phyloP scores from a whole-genome alignment of 1,140 invertebrate genomes.

The Octopus bimaculoides region DNA sequence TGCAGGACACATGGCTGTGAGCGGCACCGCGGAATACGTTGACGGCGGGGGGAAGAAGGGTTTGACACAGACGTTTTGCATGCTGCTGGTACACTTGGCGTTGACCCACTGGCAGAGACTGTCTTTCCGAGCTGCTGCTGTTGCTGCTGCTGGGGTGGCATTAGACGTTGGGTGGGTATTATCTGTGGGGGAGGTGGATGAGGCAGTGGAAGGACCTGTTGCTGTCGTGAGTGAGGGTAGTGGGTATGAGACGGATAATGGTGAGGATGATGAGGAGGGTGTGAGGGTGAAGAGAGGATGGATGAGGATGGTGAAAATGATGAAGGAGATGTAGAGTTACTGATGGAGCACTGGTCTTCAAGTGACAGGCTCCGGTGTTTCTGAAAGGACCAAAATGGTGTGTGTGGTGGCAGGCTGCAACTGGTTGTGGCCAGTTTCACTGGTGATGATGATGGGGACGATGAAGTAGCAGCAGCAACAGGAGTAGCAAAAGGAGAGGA shows the following conservation, averaged over 20 bases:
- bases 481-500: background rate
- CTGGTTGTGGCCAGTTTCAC: background rate
- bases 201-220: background rate
- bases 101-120: constrained; percentile 24
- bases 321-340: constrained; percentile 14
- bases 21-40: constrained; percentile 45
- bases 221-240: background rate
- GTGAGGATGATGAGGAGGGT: background rate
- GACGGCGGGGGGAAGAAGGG: constrained; percentile 33
- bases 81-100: constrained; percentile 27
- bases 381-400: background rate
- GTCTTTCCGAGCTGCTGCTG: background rate
- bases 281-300: background rate
- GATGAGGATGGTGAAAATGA: constrained; percentile 8
- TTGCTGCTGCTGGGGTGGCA: background rate
- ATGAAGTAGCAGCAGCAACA: background rate
- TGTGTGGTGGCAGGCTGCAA: background rate
- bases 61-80: constrained; percentile 19
- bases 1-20: constrained; percentile 51
- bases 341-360: constrained; percentile 46
- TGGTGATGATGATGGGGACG: background rate
- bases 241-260: background rate
- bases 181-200: background rate
- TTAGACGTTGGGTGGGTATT: background rate
- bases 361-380: constrained; percentile 51